Percentiles rank a stretch among this genome's conserved stretches.
Evolutionary conservation across 2,888 invertebrate species (phyloP).

Genomic region (Andrena haemorrhoa): DNA sequence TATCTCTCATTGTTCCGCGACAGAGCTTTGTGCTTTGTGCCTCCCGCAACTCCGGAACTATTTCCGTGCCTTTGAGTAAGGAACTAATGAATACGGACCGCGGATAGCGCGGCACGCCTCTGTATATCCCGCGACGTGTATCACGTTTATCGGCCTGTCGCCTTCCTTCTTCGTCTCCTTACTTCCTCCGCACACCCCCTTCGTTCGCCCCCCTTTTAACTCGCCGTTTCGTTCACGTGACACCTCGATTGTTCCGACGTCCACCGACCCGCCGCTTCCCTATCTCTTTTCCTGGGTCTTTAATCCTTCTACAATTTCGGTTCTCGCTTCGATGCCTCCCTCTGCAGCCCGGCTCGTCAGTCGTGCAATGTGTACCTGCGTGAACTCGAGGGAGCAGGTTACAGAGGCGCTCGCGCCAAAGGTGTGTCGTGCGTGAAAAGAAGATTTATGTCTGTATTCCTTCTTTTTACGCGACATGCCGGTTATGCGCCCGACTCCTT

Average conservation of each 20-base stretch:
- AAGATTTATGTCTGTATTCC: too few relatives aligned
- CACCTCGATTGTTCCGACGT: conserved; percentile 52
- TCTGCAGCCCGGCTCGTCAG: background rate
- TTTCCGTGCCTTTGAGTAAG: conserved; percentile 84
- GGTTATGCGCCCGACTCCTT: too few relatives aligned
- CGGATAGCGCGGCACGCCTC: conserved; percentile 66
- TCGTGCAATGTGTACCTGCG: background rate
- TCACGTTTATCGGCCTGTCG: conserved; percentile 69
- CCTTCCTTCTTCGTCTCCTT: conserved; percentile 62
- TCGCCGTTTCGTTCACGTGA: conserved; percentile 52
- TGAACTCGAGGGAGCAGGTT: background rate
- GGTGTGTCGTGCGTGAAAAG: too few relatives aligned
- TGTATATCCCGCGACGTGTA: conserved; percentile 65
- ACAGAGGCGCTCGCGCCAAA: background rate
- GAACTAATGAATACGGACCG: conserved; percentile 84
- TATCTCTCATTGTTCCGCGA: conserved; percentile 82
- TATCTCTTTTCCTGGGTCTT: conserved; percentile 30
- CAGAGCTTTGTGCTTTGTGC: conserved; percentile 84
- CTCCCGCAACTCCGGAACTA: conserved; percentile 82
- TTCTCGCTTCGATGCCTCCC: conserved; percentile 1
- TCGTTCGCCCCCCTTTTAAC: conserved; percentile 43
- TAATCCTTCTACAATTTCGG: conserved; percentile 31
- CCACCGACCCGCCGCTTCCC: conserved; percentile 29
- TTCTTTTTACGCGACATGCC: too few relatives aligned
- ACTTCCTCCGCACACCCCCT: conserved; percentile 34